Conservation (phyloP, 2,797 vertebrate species). For the Trachops cirrhosus region DNA sequence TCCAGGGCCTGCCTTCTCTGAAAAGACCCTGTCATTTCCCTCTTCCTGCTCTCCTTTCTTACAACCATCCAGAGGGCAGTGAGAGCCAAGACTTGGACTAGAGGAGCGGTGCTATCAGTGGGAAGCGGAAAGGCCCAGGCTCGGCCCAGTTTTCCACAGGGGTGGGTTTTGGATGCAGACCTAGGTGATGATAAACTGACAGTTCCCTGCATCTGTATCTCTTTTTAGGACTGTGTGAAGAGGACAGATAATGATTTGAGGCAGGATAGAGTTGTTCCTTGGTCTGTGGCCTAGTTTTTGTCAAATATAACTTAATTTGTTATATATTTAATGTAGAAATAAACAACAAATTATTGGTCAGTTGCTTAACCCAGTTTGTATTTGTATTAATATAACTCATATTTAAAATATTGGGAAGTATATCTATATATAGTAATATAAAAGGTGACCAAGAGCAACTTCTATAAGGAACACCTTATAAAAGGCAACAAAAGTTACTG, state of each 20-base stretch:
- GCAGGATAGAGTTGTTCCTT: neutral
- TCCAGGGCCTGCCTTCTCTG: neutral
- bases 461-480: neutral
- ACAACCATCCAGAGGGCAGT: neutral
- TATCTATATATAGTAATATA: neutral
- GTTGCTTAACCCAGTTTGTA: neutral
- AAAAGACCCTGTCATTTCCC: neutral
- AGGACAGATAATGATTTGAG: neutral
- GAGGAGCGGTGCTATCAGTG: fast-evolving
- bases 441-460: neutral
- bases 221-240: neutral
- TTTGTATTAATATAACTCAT: neutral
- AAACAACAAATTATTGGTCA: neutral
- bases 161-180: neutral
- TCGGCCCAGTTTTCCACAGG: neutral
- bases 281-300: neutral
- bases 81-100: neutral
- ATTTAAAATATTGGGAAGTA: neutral
- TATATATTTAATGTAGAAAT: neutral
- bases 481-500: neutral
- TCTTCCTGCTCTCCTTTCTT: neutral
- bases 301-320: neutral
- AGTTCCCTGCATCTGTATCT: neutral
- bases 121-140: neutral
- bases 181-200: neutral